phyloP scores from a whole-genome alignment of 2,113 vertebrate genomes.

The Erythrolamprus reginae region DNA sequence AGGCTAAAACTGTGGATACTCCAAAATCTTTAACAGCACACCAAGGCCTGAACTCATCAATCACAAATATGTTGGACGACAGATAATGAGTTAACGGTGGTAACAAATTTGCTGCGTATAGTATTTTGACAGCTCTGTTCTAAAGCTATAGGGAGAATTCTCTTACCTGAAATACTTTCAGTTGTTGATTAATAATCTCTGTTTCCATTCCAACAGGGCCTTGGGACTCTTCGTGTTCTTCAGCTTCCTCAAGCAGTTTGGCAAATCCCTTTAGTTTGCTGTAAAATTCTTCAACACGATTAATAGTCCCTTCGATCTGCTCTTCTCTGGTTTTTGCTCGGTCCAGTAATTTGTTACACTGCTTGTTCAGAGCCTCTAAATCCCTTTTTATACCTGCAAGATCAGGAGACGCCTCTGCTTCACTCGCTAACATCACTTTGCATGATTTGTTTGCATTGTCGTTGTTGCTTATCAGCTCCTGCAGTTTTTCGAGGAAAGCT shows the following conservation, averaged over 20 bases:
- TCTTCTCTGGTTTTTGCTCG: constrained; percentile 80
- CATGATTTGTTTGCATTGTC: constrained; percentile 83
- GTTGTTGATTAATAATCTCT: constrained; percentile 90
- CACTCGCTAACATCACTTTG: constrained; percentile 86
- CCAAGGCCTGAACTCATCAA: neutral
- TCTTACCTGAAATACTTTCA: constrained; percentile 89
- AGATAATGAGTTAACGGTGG: neutral
- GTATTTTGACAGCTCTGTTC: neutral
- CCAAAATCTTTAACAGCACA: neutral
- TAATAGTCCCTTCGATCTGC: constrained; percentile 74
- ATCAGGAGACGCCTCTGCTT: constrained; percentile 83
- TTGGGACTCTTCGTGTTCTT: constrained; percentile 86
- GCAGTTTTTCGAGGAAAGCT: constrained; percentile 81
- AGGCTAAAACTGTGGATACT: neutral
- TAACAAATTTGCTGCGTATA: neutral
- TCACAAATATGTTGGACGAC: neutral
- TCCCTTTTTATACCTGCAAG: constrained; percentile 89
- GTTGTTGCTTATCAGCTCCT: constrained; percentile 79
- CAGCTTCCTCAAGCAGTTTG: constrained; percentile 69
- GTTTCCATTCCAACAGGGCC: constrained; percentile 92
- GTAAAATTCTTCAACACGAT: constrained; percentile 81
- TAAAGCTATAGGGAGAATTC: constrained; percentile 10
- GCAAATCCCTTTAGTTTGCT: constrained; percentile 73
- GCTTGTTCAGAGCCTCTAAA: constrained; percentile 89
- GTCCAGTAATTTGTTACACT: constrained; percentile 90